phyloP scores from a whole-genome alignment of 2,888 invertebrate species.

The Cyrtodaria siliqua region DNA sequence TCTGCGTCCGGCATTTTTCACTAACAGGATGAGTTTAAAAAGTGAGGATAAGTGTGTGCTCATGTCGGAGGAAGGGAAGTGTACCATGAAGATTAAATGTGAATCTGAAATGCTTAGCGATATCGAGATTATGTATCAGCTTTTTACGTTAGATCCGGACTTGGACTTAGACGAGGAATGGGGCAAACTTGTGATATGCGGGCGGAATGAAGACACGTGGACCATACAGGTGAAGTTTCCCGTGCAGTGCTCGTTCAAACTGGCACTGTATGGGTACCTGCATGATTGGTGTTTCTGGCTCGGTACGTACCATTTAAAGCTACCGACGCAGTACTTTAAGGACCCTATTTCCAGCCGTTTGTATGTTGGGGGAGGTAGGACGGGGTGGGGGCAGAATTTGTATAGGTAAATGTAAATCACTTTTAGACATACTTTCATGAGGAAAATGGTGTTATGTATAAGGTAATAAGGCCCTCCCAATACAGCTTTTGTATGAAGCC shows the following conservation, averaged over 20 bases:
- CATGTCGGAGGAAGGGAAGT: constrained; percentile 64
- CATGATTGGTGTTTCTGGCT: constrained; percentile 60
- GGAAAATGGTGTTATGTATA: too few species aligned
- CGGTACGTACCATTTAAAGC: constrained; percentile 50
- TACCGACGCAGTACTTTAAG: too few species aligned
- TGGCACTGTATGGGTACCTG: constrained; percentile 73
- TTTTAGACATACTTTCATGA: constrained; percentile 14
- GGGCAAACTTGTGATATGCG: constrained; percentile 54
- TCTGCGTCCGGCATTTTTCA: constrained; percentile 75
- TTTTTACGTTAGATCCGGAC: constrained; percentile 52
- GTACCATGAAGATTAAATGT: constrained; percentile 56
- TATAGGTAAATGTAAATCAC: too few species aligned
- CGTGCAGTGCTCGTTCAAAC: constrained; percentile 70
- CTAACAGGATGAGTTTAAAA: constrained; percentile 65
- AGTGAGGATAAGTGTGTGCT: constrained; percentile 64
- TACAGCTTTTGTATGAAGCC: too few species aligned
- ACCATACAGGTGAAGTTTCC: constrained; percentile 70
- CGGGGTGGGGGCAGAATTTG: too few species aligned
- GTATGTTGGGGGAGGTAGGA: too few species aligned
- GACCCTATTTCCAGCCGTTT: too few species aligned
- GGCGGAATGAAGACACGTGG: constrained; percentile 60
- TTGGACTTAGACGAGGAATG: constrained; percentile 30
- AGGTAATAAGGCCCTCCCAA: too few species aligned
- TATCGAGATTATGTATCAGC: constrained; percentile 65
- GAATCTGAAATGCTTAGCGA: constrained; percentile 26